phyloP scores from a whole-genome alignment of 1,140 invertebrate species.

The Heterodera carotae region DNA sequence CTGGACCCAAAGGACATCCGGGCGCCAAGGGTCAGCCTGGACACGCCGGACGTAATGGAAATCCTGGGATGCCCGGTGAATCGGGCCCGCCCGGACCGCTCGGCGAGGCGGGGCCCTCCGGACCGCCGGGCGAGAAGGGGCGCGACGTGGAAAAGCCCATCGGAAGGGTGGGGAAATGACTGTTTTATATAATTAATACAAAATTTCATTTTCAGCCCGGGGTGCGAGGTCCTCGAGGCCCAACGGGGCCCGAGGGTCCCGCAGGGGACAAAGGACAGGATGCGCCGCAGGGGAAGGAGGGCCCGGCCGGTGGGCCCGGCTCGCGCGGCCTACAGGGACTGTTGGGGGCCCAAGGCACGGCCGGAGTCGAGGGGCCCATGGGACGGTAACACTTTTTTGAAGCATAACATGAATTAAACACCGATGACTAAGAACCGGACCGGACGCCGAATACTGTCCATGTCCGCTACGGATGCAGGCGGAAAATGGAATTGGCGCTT shows the following conservation, averaged over 20 bases:
- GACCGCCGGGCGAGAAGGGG: constrained; percentile 39
- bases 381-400: neutral
- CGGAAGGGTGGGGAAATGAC: constrained; percentile 3
- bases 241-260: neutral
- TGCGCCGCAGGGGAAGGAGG: constrained; percentile 2
- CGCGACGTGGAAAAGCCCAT: constrained; percentile 26
- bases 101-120: constrained; percentile 52
- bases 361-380: constrained; percentile 21
- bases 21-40: constrained; percentile 59
- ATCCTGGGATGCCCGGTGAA: constrained; percentile 51
- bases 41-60: constrained; percentile 54
- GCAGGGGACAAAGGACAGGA: constrained; percentile 23
- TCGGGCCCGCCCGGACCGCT: constrained; percentile 46
- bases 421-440: constrained; percentile 2
- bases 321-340: neutral
- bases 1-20: constrained; percentile 57
- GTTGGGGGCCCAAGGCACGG: neutral
- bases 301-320: neutral
- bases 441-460: constrained; percentile 46
- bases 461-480: constrained; percentile 35
- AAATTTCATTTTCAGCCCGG: constrained; percentile 8
- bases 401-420: neutral
- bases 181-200: neutral
- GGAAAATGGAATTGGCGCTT: neutral
- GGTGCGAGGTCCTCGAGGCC: constrained; percentile 29